phyloP scores from a whole-genome alignment of 2,113 vertebrate genomes.

The Tor tambroides region DNA sequence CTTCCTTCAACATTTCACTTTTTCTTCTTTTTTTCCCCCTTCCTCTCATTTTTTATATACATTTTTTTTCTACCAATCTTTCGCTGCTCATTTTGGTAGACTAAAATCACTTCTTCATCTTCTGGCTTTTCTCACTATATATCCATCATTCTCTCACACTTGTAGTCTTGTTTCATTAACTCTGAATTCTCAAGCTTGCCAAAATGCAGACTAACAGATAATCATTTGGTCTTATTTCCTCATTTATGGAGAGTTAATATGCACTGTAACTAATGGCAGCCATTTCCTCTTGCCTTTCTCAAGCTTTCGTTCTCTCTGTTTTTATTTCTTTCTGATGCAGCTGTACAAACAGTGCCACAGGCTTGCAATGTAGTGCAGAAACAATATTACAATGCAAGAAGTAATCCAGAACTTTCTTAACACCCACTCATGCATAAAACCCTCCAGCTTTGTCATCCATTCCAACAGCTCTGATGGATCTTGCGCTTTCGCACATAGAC shows the following conservation, averaged over 20 bases:
- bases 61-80: slow-evolving; percentile 37
- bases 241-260: slow-evolving; percentile 60
- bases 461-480: slow-evolving; percentile 5
- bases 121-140: slow-evolving; percentile 60
- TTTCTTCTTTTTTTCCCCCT: background rate
- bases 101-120: slow-evolving; percentile 60
- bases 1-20: slow-evolving; percentile 60
- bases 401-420: slow-evolving; percentile 46
- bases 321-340: slow-evolving; percentile 33
- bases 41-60: background rate
- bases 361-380: slow-evolving; percentile 33
- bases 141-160: slow-evolving; percentile 58
- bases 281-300: slow-evolving; percentile 46
- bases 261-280: slow-evolving; percentile 50
- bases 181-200: slow-evolving; percentile 63
- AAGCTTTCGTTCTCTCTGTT: slow-evolving; percentile 35
- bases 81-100: background rate
- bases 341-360: slow-evolving; percentile 42
- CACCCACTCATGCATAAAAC: slow-evolving; percentile 22
- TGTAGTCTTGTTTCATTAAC: slow-evolving; percentile 63
- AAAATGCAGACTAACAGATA: slow-evolving; percentile 65
- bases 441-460: slow-evolving; percentile 30
- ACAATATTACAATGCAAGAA: slow-evolving; percentile 47
- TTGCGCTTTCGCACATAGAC: background rate
- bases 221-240: slow-evolving; percentile 65